phyloP scores from a whole-genome alignment of 2,113 vertebrate genomes.

The Xenopus laevis region DNA sequence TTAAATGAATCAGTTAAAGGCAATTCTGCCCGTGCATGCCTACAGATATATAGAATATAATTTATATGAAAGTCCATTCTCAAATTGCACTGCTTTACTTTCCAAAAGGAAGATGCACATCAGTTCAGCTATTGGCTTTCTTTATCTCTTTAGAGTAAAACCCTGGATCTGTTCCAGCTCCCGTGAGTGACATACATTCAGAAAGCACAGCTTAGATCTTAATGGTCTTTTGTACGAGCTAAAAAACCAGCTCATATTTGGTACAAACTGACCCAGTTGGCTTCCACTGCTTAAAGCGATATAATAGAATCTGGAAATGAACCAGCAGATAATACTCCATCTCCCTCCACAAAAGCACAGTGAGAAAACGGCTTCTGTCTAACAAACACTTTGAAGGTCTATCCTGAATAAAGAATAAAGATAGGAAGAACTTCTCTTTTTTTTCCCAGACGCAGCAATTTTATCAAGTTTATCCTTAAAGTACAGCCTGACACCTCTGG shows the following conservation, averaged over 20 bases:
- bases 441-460: not conserved
- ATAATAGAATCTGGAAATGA: slow-evolving; percentile 38
- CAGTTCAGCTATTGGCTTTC: not conserved
- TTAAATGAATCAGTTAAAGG: too few species aligned
- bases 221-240: slow-evolving; percentile 38
- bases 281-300: slow-evolving; percentile 18
- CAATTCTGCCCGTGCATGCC: too few species aligned
- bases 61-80: too few species aligned
- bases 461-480: slow-evolving; percentile 8
- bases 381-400: slow-evolving; percentile 5
- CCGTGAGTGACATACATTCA: slow-evolving; percentile 27
- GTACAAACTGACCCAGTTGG: slow-evolving; percentile 42
- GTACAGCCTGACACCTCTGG: not conserved
- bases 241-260: slow-evolving; percentile 31
- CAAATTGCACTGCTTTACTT: too few species aligned
- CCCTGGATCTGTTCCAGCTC: slow-evolving; percentile 25
- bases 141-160: slow-evolving; percentile 14
- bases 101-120: not conserved
- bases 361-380: slow-evolving; percentile 8
- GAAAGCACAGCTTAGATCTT: slow-evolving; percentile 33
- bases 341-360: slow-evolving; percentile 33
- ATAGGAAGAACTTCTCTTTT: not conserved
- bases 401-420: slow-evolving; percentile 1
- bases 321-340: slow-evolving; percentile 27
- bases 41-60: too few species aligned